Conservation (phyloP, 2,113 vertebrate species). For the Syrmaticus mikado region DNA sequence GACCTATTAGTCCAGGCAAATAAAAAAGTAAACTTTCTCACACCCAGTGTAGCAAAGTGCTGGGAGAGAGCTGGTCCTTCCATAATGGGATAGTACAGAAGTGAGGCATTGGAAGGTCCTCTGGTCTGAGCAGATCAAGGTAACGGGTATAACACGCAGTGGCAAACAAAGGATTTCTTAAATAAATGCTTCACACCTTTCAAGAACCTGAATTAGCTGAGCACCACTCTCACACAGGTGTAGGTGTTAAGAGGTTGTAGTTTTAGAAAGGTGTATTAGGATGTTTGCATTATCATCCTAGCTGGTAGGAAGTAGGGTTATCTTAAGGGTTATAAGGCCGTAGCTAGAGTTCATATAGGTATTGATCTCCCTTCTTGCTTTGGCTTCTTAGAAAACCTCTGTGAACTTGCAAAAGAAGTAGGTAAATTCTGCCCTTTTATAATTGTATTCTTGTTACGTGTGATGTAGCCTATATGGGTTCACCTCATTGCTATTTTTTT, state of each 20-base stretch:
- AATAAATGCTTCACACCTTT: not conserved
- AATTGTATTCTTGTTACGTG: not conserved
- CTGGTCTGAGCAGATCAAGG: not conserved
- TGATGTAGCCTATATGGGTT: not conserved
- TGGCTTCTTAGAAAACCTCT: not conserved
- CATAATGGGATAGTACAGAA: not conserved
- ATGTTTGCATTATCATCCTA: not conserved
- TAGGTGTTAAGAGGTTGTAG: not conserved
- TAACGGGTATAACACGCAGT: not conserved
- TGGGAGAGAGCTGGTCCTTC: not conserved
- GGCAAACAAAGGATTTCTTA: not conserved
- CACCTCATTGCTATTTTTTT: not conserved
- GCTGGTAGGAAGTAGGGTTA: not conserved
- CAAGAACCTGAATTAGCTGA: not conserved
- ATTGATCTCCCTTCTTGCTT: not conserved
- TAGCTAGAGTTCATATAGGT: accelerated
- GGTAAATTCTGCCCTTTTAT: not conserved
- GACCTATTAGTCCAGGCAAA: not conserved
- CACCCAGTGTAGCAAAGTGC: not conserved
- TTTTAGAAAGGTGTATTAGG: not conserved
- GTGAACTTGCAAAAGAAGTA: not conserved
- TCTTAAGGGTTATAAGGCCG: not conserved
- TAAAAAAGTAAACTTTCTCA: not conserved
- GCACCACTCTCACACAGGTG: not conserved
- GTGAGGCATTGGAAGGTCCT: not conserved